Conservation (phyloP, 2,113 vertebrate genomes). For the Sisor rabdophorus region DNA sequence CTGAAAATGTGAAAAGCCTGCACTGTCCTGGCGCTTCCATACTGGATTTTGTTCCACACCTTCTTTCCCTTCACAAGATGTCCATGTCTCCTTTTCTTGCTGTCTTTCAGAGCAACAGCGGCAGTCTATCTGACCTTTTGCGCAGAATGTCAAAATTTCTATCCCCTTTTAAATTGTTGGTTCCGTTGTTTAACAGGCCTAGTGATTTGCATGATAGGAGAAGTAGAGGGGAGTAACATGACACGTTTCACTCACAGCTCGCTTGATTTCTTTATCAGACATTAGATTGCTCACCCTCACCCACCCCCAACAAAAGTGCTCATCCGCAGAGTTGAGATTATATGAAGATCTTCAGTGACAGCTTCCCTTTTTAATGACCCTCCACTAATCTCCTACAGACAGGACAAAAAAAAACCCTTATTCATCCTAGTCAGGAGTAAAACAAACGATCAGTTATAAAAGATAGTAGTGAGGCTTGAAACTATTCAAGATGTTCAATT, state of each 20-base stretch:
- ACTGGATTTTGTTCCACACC: background rate
- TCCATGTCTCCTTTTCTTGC: slow-evolving; percentile 3
- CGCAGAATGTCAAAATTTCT: background rate
- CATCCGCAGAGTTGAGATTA: background rate
- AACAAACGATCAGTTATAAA: background rate
- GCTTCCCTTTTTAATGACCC: background rate
- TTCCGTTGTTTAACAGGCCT: slow-evolving; percentile 14
- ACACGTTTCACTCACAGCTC: too few relatives aligned
- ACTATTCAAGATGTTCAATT: background rate
- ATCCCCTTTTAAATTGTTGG: slow-evolving; percentile 22
- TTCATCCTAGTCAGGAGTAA: background rate
- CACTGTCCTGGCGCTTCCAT: background rate
- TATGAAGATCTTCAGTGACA: background rate
- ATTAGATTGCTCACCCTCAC: too few relatives aligned
- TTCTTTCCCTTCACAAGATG: background rate
- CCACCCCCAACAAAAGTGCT: too few relatives aligned
- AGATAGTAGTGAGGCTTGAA: background rate
- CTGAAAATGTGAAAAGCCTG: slow-evolving; percentile 27
- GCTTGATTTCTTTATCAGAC: too few relatives aligned
- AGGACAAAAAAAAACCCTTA: background rate
- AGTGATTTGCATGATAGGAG: too few relatives aligned
- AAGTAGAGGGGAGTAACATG: too few relatives aligned
- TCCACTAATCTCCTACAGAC: background rate
- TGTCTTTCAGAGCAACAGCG: background rate
- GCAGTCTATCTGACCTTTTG: slow-evolving; percentile 5